Base-by-base conservation (phyloP, 2,113 vertebrate species). In the Tupaia chinensis region DNA sequence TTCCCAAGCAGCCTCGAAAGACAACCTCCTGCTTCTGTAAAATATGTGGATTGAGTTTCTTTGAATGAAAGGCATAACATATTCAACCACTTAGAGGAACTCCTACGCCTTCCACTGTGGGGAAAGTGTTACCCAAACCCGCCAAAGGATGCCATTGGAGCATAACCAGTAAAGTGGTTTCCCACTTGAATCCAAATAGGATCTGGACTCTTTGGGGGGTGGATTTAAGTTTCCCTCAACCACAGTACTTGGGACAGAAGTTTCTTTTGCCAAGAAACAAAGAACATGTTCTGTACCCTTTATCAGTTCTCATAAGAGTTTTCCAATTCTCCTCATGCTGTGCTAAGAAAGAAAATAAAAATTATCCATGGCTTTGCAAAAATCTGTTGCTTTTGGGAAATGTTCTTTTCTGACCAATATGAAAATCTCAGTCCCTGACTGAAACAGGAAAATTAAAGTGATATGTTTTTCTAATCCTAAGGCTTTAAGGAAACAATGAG, bases 391-490 rank as follows among this genome's bases (percentile, higher is more conserved):
- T 95, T 97, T 94, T 58, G 22, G 61, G 78, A 95, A 97, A 94
- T 86, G n/a, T 90, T 98, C n/a, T 16, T 78, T 97, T 98, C 95
- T 96, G n/a, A 89, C 29, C 95, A 96, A 69, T 91, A 44, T 89
- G 82, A 80, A 95, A 96, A 95, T 9, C 73, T 95, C 87, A 66
- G 7, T 9, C 82, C 19, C 65, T 92, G 44, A 58, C 72, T 80
- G 56, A 92, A 97, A 91, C 60, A 89, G 91, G 22, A 92, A 98
- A 97, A 96, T 56, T 97, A 69, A 78, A 95, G 73, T 94, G n/a
- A 54, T 29, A 89, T 91, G 13, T 97, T 97, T 97, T 88, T 87
- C 79, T 94, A 91, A 92, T 96, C 60, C 86, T 97, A 92, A 82
- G 53, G 54, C 96, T 96, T 96, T 97, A 96, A 90, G 60, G 13